Evolutionary conservation across 2,113 vertebrate genomes (phyloP).

Genomic region (Catagonus wagneri): DNA sequence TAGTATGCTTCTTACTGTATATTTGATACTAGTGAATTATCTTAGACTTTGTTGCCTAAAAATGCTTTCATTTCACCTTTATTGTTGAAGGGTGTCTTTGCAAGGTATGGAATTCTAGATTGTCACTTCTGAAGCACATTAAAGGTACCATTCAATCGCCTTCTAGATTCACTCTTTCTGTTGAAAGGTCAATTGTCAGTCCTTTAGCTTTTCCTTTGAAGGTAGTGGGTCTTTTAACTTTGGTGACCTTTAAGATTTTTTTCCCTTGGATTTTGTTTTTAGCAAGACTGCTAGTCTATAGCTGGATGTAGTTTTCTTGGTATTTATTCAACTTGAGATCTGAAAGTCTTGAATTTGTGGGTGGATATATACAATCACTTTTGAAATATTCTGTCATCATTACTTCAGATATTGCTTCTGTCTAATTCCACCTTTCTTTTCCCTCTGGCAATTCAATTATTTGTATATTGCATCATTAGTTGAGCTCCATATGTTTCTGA

Average conservation of each 20-base stretch:
- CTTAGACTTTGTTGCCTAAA: not conserved
- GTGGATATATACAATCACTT: not conserved
- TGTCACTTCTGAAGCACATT: not conserved
- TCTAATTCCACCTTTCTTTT: not conserved
- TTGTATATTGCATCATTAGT: not conserved
- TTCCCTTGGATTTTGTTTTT: constrained; percentile 11
- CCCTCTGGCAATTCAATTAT: not conserved
- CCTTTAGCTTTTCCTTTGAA: not conserved
- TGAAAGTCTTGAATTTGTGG: not conserved
- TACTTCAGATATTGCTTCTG: not conserved
- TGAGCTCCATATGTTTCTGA: not conserved
- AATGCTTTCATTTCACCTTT: constrained; percentile 23
- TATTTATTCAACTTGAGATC: not conserved
- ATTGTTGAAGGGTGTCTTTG: not conserved
- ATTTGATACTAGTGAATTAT: not conserved
- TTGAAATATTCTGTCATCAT: not conserved
- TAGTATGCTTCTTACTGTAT: not conserved
- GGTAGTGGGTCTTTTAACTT: not conserved
- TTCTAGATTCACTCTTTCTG: not conserved
- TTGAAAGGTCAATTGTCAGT: not conserved
- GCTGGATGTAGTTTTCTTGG: not conserved
- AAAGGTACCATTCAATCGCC: not conserved
- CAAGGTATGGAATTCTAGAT: not conserved
- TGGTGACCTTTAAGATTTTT: not conserved
- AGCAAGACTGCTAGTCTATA: not conserved